Base-by-base conservation (phyloP, 2,113 vertebrate species). In the Emberiza fucata region DNA sequence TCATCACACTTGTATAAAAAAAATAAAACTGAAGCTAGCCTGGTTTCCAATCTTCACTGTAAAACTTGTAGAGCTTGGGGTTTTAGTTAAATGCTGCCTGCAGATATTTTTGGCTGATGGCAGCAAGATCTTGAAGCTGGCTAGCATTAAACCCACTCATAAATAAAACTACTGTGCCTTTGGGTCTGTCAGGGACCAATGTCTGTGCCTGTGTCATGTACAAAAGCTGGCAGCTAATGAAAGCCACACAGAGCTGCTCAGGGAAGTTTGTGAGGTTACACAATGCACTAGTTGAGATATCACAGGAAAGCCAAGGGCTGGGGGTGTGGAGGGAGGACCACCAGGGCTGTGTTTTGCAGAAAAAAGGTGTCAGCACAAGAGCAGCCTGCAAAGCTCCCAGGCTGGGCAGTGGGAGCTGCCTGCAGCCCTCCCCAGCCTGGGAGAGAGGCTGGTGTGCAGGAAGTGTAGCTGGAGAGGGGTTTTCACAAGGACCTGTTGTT, bases 401-500 rank as follows among this genome's bases (percentile, higher is more conserved):
- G 44, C 53, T 24, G 25, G 72, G 64, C 60, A 12, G 76, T 11
- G 56, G n/a, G 89, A 81, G 91, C 80, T 66, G 95, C 86, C 35
- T 20, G 23, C 56, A 68, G 90, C 61, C 82, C 14, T 57, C 0
- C 0, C 14, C 45, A 42, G 56, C 76, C 25, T 0, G 3, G 25
- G 40, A 56, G 53, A 71, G 84, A 42, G 81, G 81, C 66, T 76
- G 87, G 33, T 54, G 87, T 60, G 81, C 85, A 82, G 90, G 81
- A 95, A 95, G 85, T 14, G 85, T 14, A 44, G 79, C 85, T 3
- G 2, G n/a, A n/a, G 84, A 80, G 92, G 66, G 79, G 68, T 86
- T 96, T 73, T 90, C 90, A 93, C 90, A 96, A 94, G 95, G 94
- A 94, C 76, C 76, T 93, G 85, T 96, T 96, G 93, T 96, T 94